Evolutionary conservation across 2,888 invertebrate genomes (phyloP), one percentile per base, ranked within the genome.

Genomic region (Pachydiplax longipennis): DNA sequence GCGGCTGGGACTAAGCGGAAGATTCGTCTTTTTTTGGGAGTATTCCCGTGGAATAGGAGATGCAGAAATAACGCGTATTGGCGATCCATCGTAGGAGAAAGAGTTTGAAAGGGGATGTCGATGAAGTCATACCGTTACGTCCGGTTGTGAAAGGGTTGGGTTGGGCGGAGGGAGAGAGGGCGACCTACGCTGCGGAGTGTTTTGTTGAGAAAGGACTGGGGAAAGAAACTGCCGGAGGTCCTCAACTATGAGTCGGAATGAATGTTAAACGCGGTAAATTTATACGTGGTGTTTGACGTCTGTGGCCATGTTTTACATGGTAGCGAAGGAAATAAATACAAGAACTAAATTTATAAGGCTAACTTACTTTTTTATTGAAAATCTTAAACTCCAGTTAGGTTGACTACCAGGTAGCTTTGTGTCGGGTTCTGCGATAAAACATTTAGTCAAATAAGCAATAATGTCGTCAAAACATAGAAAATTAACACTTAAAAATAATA

Each of bases 151-250:
- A 37, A 61, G 22, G 53, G 35, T 35, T 58, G 37, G 25, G 53
- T 83, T n/a, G n/a, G 31, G 83, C 15, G 31, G 53, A 83, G 25
- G 13, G 53, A 31, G 53, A 31, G 13, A 53, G 35, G 53, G 35
- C 31, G 65, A 87, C 87, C 87, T 87, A 87, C 37, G 25, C 8
- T 53, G 6, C 37, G 61, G 40, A 37, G 35, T 31, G 35, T 31
- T 58, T 58, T 87, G 87, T 87, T 87, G 87, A 40, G 87, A n/a
- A 87, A 87, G 87, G 87, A 37, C 87, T 35, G 61, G 65, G 61
- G 25, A 65, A 25, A 12, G 65, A 25, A 31, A 73, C 25, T 1
- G 73, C 22, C 13, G 3, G 31, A 25, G 13, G 25, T 31, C 12
- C 73, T 73, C 25, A 31, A 73, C 8, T 6, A 6, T 31, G 10